Conservation (phyloP, 2,888 invertebrate species). For the Pasiphila rectangulata region DNA sequence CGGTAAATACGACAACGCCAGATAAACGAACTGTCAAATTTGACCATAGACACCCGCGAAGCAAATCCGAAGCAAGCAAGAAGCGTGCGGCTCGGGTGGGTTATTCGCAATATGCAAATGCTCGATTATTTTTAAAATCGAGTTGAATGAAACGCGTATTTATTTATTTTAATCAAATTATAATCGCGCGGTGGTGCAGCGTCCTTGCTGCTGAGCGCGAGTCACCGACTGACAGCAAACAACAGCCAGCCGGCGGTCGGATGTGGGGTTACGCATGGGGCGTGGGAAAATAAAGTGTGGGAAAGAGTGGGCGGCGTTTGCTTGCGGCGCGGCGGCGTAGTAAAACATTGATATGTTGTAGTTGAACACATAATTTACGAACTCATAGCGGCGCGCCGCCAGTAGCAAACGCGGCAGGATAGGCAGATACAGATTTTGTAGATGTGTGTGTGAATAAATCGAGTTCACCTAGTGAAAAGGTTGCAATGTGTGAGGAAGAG, state of each 20-base stretch:
- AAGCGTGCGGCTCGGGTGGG: constrained; percentile 37
- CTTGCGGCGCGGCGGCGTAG: constrained; percentile 62
- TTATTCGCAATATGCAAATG: constrained; percentile 53
- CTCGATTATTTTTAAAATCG: constrained; percentile 32
- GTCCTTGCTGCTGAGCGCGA: constrained; percentile 45
- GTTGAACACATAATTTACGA: constrained; percentile 72
- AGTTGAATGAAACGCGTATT: constrained; percentile 13
- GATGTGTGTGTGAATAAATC: constrained; percentile 70
- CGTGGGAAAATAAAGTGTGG: constrained; percentile 91
- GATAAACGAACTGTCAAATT: constrained; percentile 72
- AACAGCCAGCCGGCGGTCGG: constrained; percentile 82
- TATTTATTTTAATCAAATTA: background rate
- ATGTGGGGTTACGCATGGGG: constrained; percentile 89
- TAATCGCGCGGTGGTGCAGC: constrained; percentile 28
- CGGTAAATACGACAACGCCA: constrained; percentile 71
- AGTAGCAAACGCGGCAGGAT: constrained; percentile 48
- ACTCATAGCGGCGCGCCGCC: constrained; percentile 59
- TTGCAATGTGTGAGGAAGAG: constrained; percentile 77
- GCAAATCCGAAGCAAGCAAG: constrained; percentile 41
- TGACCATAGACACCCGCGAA: constrained; percentile 63
- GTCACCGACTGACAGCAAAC: constrained; percentile 63
- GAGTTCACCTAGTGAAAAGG: constrained; percentile 73
- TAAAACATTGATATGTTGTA: constrained; percentile 82
- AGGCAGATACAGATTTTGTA: constrained; percentile 44
- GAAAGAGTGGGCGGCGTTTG: constrained; percentile 86